Base-by-base conservation (phyloP, 1,140 invertebrate species). In the Papilio polytes region DNA sequence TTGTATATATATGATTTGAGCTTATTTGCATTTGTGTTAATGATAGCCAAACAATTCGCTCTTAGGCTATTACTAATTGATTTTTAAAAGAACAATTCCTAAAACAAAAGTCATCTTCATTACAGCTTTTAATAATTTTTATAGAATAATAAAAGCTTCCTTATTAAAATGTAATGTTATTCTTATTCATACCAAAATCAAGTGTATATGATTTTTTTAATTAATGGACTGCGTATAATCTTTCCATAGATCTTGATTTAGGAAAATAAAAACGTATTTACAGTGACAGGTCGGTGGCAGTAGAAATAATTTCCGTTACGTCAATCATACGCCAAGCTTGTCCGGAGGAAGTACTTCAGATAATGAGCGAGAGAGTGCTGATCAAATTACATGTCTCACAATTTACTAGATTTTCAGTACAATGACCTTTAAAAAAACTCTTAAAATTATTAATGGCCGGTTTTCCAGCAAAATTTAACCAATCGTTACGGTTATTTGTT, bases 281-380 rank as follows among this genome's bases (percentile, higher is more conserved):
- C 26, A 70, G 26, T 70, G 26, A 31, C 63, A 70, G 63, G 26
- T 79, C 85, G 86, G 83, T 84, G 88, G 86, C 88, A 82, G 81
- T 86, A 88, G 85, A 85, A 90, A 94, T 94, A 89, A 94, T 94
- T 94, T 94, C 92, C 92, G 90, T 84, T 85, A 80, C 83, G 92
- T 92, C 92, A 91, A 90, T 94, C 92, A 92, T 83, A 81, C 79
- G 88, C 88, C 90, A 87, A 77, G 70, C 73, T 84, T 84, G 90
- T 88, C 87, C 86, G 85, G 84, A 72, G 83, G 85, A 87, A 85
- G 82, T 85, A 85, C 88, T 85, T 83, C 81, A 86, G 87, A 88
- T 93, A 94, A 94, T 94, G 92, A 94, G 90, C 89, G 90, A 84
- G 82, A 85, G 82, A 88, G 85, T 66, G 63, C 26, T 36, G 22